Evolutionary conservation across 2,888 invertebrate species (phyloP), one percentile per base, ranked within the genome.

Genomic region (Latrodectus hesperus): DNA sequence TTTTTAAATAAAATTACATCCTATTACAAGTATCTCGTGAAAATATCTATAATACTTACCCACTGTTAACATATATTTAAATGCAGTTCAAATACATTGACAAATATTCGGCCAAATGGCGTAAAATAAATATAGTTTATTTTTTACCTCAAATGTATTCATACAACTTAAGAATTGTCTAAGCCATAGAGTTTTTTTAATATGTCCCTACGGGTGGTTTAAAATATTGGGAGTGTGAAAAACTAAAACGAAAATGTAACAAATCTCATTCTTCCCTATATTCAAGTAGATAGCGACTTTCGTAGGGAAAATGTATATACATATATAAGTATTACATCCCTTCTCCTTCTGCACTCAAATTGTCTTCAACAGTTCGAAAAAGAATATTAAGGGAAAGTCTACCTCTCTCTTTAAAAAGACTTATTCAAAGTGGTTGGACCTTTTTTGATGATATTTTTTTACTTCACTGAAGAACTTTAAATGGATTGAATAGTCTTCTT

Each of bases 341-440:
- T 78, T 22, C 38, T 64, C 70, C 64, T 52, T 73, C 64, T 52
- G 53, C 80, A n/a, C n/a, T 65, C 67, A 81, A 81, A 86, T 86
- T 86, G 76, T 80, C 86, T 86, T 80, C 80, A 76, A 71, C 53
- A 53, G 10, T 16, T 70, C 51, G 76, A 75, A 53, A 75, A 53
- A 60, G 78, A 76, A 74, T 74, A 74, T 64, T 70, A 65, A 68
- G 71, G 51, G 71, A 71, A 60, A 70, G 60, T 71, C 52, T 68
- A 75, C 22, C 22, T 22, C 22, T 22, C 22, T 22, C 22, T 68
- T 75, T 60, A 51, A 64, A 53, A 68, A 76, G 75, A 83, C 75
- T 80, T 80, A 80, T 86, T 86, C 85, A 81, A 72, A 86, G 80
- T 71, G 67, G 65, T 80, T 67, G 65, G 70, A 26, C 74, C 70